These are phyloP conservation scores for Gastracanthus pulcherrimus DNA, from an alignment of 2,888 invertebrate genomes.

Conservation along the genomic window DNA sequence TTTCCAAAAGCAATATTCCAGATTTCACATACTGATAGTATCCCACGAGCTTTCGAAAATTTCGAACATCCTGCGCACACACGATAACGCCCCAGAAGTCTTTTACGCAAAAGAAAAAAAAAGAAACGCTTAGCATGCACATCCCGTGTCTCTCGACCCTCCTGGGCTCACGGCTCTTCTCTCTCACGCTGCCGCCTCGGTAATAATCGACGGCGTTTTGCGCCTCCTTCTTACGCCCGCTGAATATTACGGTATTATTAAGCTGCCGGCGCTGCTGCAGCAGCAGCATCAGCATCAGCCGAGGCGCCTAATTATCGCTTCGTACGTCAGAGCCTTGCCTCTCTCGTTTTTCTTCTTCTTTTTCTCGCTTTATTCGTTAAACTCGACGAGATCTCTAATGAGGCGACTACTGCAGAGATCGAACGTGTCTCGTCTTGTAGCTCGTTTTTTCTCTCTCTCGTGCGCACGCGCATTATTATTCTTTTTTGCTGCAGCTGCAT, in stretches of 20 bases:
- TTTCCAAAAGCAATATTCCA: background rate
- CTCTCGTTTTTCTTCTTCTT: background rate
- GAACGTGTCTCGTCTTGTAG: too few relatives aligned
- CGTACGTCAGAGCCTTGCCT: background rate
- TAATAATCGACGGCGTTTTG: background rate
- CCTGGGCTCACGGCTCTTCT: too few relatives aligned
- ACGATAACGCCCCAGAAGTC: too few relatives aligned
- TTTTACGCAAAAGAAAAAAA: too few relatives aligned
- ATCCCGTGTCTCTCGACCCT: background rate
- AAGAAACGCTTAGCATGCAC: background rate
- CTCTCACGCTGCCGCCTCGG: background rate
- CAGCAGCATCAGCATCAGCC: conserved; percentile 4
- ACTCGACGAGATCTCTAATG: too few relatives aligned
- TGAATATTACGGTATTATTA: conserved; percentile 20
- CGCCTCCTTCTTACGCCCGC: background rate
- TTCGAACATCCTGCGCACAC: background rate
- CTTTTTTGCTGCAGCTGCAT: too few relatives aligned
- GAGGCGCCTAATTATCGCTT: conserved; percentile 29
- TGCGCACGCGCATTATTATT: too few relatives aligned
- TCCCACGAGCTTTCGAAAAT: background rate
- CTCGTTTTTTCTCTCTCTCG: too few relatives aligned
- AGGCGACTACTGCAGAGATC: too few relatives aligned
- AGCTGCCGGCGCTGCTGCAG: background rate
- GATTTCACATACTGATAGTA: background rate
- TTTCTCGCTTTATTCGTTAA: background rate